Evolutionary conservation across 1,140 invertebrate species (phyloP), one percentile per base, ranked within the genome.

Genomic region (Dendrolimus kikuchii): DNA sequence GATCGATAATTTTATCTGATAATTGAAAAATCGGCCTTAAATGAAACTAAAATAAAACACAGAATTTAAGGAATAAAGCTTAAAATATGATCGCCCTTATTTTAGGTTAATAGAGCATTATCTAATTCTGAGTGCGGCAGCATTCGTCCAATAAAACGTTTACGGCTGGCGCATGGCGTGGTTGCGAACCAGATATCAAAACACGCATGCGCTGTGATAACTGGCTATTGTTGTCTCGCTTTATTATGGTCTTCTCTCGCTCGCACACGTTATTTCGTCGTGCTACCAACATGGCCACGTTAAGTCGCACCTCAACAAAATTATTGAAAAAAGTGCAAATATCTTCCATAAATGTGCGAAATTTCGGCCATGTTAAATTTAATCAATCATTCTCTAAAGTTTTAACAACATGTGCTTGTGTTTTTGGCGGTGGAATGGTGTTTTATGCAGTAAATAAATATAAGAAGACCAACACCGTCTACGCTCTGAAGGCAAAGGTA

Each of bases 401-500:
- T 39, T 68, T 77, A 64, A 74, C 68, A n/a, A 71, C 75, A 40
- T 83, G 81, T 81, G 77, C 71, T 5, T 85, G 78, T 75, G 68
- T 79, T 49, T 59, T 81, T 40, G 74, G 77, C 40, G 73, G 78
- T 40, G 65, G 71, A 46, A 61, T 81, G 46, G 48, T 78, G 53
- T 77, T 74, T 51, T 85, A 81, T 51, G 66, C 68, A 5, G 55
- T 71, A 54, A 80, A 79, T 72, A 63, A 59, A 23, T 71, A 73
- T 66, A 64, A 64, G 62, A 67, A 54, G 42, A 51, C 50, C 38
- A 74, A 71, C 55, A 74, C 70, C 41, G 79, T 85, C 23, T 80
- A 81, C 64, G 79, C 81, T 50, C 77, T 85, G 48, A 85, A 85
- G 76, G 69, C 64, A 55, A 85, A 85, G 81, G 81, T 82, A 71